Base-by-base conservation (phyloP, 2,888 invertebrate species). In the Clanis bilineata region DNA sequence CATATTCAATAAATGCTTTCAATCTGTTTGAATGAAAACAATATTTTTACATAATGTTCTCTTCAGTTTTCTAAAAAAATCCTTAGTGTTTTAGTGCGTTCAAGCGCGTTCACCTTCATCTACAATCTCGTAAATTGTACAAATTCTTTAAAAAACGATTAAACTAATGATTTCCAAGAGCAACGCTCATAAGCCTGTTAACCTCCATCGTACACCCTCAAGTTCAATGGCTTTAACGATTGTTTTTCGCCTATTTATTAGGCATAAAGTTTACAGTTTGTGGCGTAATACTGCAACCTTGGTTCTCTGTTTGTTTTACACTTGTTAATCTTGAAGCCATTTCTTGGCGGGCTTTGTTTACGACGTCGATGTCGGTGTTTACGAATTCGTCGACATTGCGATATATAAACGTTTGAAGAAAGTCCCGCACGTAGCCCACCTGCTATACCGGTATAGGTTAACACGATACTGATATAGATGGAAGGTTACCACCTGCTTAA, bases 401-500 rank as follows among this genome's bases (percentile, higher is more conserved):
- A 21, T 60, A 56, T 56, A 45, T 56, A 59, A 59, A 64, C 60
- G 39, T 62, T 68, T 76, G 69, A 82, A 84, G 81, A 85, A 85
- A 82, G 82, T 75, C 68, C 64, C 66, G 64, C 69, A 66, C 66
- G 60, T 71, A 63, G 69, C 66, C 70, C 72, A 77, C 76, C 77
- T 73, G 73, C 67, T 32, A 18, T 54, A 36, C 59, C 67, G 69
- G 66, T 75, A 76, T 83, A 83, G 80, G 82, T 83, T 74, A 82
- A 83, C 80, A 43, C 73, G 80, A 83, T 80, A 77, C 77, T 64
- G 69, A 85, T 82, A 81, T 81, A 80, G 76, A 74, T 72, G 75
- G 82, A 85, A 86, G 86, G 86, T 78, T 82, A 77, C 71, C 74
- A 58, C 67, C 67, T 70, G 71, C 63, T 65, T 72, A 78, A 80